Conservation (phyloP, 2,113 vertebrate genomes). For the Perca schrenkii region DNA sequence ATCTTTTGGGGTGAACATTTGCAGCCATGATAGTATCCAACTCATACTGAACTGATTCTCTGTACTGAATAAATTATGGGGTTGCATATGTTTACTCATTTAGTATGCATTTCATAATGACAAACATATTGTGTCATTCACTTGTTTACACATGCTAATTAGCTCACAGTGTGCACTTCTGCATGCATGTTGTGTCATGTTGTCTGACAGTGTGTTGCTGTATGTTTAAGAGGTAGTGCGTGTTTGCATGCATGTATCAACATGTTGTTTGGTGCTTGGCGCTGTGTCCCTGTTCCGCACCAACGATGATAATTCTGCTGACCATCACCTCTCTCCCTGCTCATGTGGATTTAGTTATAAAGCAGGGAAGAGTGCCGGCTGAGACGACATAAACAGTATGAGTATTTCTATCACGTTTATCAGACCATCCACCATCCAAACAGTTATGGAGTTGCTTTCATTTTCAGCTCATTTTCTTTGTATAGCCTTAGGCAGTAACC, state of each 20-base stretch:
- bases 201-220: slow-evolving; percentile 24
- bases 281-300: slow-evolving; percentile 65
- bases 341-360: slow-evolving; percentile 60
- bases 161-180: slow-evolving; percentile 41
- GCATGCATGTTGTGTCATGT: slow-evolving; percentile 35
- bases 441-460: slow-evolving; percentile 75
- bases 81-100: slow-evolving; percentile 38
- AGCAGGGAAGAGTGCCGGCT: slow-evolving; percentile 42
- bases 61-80: slow-evolving; percentile 25
- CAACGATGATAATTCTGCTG: slow-evolving; percentile 63
- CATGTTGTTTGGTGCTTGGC: slow-evolving; percentile 56
- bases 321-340: slow-evolving; percentile 66
- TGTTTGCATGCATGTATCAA: slow-evolving; percentile 56
- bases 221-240: slow-evolving; percentile 23
- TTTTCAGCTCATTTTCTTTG: slow-evolving; percentile 75
- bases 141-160: slow-evolving; percentile 64
- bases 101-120: slow-evolving; percentile 16
- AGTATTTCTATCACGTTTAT: slow-evolving; percentile 77
- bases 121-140: slow-evolving; percentile 36
- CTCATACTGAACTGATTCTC: slow-evolving; percentile 14
- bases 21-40: slow-evolving; percentile 64
- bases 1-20: slow-evolving; percentile 77
- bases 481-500: slow-evolving; percentile 73
- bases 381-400: slow-evolving; percentile 67
- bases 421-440: slow-evolving; percentile 72